Conservation (phyloP, 2,888 invertebrate species). For the Heteromurus nitidus region DNA sequence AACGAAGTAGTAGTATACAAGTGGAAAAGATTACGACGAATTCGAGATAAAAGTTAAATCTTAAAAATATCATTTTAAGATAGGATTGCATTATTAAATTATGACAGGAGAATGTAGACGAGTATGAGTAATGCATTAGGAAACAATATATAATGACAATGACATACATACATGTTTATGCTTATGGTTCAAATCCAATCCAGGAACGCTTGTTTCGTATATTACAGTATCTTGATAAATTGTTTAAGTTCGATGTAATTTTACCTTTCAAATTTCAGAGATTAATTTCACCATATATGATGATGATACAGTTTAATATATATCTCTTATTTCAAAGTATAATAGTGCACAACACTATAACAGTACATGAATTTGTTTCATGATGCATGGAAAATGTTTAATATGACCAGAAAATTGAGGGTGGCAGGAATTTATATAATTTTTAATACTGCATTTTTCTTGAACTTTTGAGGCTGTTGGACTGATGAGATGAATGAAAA, state of each 20-base stretch:
- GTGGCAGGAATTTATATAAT: neutral
- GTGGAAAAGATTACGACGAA: constrained; percentile 60
- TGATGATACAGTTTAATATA: neutral
- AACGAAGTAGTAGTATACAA: constrained; percentile 55
- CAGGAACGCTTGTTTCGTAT: too few relatives aligned
- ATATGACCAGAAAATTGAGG: neutral
- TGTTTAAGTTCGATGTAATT: too few relatives aligned
- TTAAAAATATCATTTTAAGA: neutral
- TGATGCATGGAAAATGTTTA: constrained; percentile 28
- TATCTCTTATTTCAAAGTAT: constrained; percentile 28
- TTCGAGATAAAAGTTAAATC: constrained; percentile 53
- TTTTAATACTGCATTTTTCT: constrained; percentile 4
- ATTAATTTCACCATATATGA: neutral
- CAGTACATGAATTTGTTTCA: constrained; percentile 61
- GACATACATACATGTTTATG: too few relatives aligned
- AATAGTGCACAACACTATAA: constrained; percentile 38
- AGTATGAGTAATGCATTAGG: too few relatives aligned
- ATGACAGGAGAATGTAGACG: too few relatives aligned
- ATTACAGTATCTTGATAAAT: too few relatives aligned
- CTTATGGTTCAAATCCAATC: too few relatives aligned
- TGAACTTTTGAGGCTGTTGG: constrained; percentile 28
- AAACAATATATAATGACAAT: too few relatives aligned
- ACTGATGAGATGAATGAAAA: constrained; percentile 29
- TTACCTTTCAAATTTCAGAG: too few relatives aligned
- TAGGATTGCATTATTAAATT: neutral